These are phyloP conservation scores for Cossypha polioptera DNA, from an alignment of 2,797 vertebrate species.

Conservation along the genomic window DNA sequence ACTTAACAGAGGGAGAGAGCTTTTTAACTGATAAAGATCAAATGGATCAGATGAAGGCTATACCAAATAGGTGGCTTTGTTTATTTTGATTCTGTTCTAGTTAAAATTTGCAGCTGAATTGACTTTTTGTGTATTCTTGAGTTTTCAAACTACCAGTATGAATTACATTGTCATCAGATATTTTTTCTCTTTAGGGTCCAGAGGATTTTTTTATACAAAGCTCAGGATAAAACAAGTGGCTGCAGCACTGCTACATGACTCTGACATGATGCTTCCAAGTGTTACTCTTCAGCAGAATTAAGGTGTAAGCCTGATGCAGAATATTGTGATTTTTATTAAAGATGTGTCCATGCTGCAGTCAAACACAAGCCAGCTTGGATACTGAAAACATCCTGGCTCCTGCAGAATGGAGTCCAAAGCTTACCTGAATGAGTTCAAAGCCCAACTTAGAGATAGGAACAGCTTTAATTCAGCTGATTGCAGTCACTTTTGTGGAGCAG, in stretches of 20 bases:
- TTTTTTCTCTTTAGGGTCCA: not conserved
- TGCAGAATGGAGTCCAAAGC: not conserved
- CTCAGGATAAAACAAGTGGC: not conserved
- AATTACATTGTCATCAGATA: not conserved
- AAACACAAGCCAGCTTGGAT: not conserved
- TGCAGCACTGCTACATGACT: not conserved
- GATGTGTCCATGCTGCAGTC: not conserved
- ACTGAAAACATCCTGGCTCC: not conserved
- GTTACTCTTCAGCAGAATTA: not conserved
- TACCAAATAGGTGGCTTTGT: not conserved
- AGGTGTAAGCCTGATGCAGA: not conserved
- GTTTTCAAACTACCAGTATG: not conserved
- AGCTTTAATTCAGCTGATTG: not conserved
- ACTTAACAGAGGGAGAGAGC: not conserved
- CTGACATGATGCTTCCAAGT: not conserved
- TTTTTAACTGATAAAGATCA: not conserved
- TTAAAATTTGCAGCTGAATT: not conserved
- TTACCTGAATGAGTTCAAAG: not conserved
- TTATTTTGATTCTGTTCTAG: not conserved
- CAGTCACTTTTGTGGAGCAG: not conserved
- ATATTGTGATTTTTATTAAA: not conserved
- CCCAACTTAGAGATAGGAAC: not conserved
- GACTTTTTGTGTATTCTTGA: not conserved
- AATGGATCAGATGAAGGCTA: not conserved
- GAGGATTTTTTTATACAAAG: fast-evolving